These are phyloP conservation scores for Trachurus trachurus DNA, from an alignment of 2,797 vertebrate species.

Conservation along the genomic window DNA sequence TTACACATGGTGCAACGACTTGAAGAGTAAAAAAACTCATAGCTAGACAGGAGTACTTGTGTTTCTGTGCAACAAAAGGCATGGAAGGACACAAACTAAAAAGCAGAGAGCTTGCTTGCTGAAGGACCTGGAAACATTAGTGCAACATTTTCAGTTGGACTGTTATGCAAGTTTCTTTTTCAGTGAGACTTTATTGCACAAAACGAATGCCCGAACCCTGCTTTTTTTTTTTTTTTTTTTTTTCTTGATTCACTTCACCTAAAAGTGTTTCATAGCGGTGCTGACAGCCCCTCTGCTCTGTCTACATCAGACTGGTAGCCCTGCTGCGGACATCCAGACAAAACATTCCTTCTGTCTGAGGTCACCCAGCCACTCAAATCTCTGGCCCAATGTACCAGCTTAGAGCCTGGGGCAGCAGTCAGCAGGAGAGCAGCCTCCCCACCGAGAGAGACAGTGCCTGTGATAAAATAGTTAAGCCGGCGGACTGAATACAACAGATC, in stretches of 20 bases:
- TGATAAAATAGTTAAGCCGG: conserved; percentile 59
- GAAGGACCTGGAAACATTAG: neutral
- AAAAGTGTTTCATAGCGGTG: conserved; percentile 17
- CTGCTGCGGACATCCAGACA: conserved; percentile 73
- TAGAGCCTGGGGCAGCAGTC: conserved; percentile 67
- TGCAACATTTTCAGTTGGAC: conserved; percentile 2
- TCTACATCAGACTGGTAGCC: conserved; percentile 60
- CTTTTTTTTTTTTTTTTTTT: neutral
- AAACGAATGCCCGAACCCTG: neutral
- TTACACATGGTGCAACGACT: too few relatives aligned
- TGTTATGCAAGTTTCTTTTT: neutral
- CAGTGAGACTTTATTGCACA: neutral
- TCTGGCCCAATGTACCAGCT: conserved; percentile 75
- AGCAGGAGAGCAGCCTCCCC: conserved; percentile 58
- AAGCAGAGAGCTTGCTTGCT: neutral
- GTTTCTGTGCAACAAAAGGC: conserved; percentile 15
- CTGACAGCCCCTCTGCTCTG: conserved; percentile 31
- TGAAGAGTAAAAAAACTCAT: neutral
- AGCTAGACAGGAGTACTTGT: conserved; percentile 17
- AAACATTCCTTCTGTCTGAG: conserved; percentile 86
- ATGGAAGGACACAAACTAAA: neutral
- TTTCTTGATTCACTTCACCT: conserved; percentile 30
- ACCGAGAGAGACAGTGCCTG: conserved; percentile 25
- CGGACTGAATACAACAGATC: conserved; percentile 42
- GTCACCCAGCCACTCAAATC: conserved; percentile 81